phyloP scores from a whole-genome alignment of 2,113 vertebrate species.

The Actenoides lindsayi region DNA sequence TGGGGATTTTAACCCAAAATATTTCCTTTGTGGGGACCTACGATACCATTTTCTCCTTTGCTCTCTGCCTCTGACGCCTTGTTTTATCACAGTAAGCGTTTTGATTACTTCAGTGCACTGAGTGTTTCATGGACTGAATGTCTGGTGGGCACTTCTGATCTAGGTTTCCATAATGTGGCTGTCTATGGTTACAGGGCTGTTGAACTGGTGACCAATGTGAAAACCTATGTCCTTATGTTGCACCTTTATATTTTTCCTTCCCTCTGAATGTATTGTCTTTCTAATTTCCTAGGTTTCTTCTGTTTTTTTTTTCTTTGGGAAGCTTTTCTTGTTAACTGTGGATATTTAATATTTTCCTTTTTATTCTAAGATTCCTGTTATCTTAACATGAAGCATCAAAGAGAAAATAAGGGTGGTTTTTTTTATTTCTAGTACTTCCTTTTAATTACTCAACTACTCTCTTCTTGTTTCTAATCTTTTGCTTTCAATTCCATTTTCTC shows the following conservation, averaged over 20 bases:
- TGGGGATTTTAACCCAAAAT: background rate
- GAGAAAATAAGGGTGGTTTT: background rate
- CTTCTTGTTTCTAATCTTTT: background rate
- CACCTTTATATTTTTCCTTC: background rate
- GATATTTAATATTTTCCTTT: background rate
- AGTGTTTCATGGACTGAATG: background rate
- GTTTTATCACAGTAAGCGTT: background rate
- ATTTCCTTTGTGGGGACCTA: background rate
- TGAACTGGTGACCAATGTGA: background rate
- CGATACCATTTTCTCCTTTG: background rate
- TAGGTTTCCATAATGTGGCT: background rate
- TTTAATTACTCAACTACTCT: background rate
- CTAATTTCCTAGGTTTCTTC: background rate
- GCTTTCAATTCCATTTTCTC: background rate
- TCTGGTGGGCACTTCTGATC: background rate
- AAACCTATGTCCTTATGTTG: background rate
- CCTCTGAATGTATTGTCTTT: background rate
- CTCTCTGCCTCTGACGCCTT: background rate
- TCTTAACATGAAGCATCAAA: background rate
- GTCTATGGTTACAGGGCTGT: fast-evolving
- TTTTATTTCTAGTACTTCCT: background rate
- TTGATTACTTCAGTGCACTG: background rate
- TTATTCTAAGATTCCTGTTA: background rate
- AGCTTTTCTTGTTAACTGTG: background rate
- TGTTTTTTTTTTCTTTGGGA: background rate